phyloP scores from a whole-genome alignment of 92 coral and sea anemone genomes.

The Isaurus tuberculatus region DNA sequence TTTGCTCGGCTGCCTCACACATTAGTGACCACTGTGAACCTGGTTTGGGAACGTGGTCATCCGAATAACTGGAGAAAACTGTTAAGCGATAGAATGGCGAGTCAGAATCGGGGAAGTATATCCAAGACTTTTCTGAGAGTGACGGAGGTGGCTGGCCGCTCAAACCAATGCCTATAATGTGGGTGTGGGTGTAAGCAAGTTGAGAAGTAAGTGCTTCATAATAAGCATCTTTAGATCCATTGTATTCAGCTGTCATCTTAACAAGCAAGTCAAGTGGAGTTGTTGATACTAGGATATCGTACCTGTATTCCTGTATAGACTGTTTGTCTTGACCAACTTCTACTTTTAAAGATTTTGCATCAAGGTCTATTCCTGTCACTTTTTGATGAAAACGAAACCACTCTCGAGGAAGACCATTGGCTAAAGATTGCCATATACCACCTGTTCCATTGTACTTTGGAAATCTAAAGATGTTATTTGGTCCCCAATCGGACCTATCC shows the following conservation, averaged over 20 bases:
- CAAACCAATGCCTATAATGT: constrained; percentile 67
- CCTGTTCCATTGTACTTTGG: constrained; percentile 72
- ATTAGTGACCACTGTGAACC: constrained; percentile 70
- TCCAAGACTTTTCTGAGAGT: constrained; percentile 66
- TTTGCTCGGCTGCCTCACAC: constrained; percentile 74
- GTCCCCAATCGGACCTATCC: constrained; percentile 65
- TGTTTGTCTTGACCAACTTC: neutral
- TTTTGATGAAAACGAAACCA: constrained; percentile 61
- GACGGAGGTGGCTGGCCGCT: constrained; percentile 57
- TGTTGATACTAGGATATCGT: constrained; percentile 58
- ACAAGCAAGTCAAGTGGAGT: constrained; percentile 62
- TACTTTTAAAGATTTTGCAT: constrained; percentile 41
- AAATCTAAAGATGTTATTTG: constrained; percentile 63
- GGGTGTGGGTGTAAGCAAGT: constrained; percentile 60
- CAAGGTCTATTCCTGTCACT: constrained; percentile 49
- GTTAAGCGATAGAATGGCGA: constrained; percentile 76
- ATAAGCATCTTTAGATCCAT: constrained; percentile 8
- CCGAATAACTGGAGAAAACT: constrained; percentile 72
- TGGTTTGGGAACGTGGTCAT: constrained; percentile 65
- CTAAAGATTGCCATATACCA: constrained; percentile 68
- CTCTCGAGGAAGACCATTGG: constrained; percentile 46
- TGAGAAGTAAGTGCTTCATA: constrained; percentile 33
- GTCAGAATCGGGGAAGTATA: constrained; percentile 77
- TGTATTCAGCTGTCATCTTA: constrained; percentile 35
- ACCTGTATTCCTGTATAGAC: constrained; percentile 15